These are phyloP conservation scores for Drosophila kurseongensis DNA, from an alignment of 1,140 invertebrate species.

Conservation along the genomic window DNA sequence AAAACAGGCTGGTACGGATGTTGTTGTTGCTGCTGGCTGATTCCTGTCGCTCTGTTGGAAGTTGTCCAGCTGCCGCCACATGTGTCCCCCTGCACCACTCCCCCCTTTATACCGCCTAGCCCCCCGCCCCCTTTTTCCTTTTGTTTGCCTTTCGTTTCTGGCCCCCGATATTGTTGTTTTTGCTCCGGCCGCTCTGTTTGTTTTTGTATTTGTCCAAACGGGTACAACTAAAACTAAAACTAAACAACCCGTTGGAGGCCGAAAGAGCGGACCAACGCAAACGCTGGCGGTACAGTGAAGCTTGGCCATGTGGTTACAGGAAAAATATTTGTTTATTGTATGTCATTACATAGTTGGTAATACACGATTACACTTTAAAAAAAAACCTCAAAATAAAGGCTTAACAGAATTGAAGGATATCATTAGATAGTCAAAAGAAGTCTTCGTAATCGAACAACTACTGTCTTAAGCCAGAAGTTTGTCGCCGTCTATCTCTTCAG, in stretches of 20 bases:
- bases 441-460: neutral
- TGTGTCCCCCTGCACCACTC: slow-evolving; percentile 21
- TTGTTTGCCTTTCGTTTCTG: slow-evolving; percentile 39
- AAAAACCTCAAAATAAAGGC: no score
- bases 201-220: slow-evolving; percentile 67
- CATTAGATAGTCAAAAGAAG: no score
- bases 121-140: slow-evolving; percentile 19
- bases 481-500: slow-evolving; percentile 23
- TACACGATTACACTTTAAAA: no score
- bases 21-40: slow-evolving; percentile 15
- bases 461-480: slow-evolving; percentile 27
- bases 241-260: slow-evolving; percentile 66
- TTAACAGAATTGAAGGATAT: no score
- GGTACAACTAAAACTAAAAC: slow-evolving; percentile 69
- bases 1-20: slow-evolving; percentile 40
- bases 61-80: slow-evolving; percentile 57
- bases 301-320: neutral
- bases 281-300: slow-evolving; percentile 35
- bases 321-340: no score
- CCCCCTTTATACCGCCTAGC: neutral
- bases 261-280: slow-evolving; percentile 45
- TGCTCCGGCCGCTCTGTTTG: slow-evolving; percentile 6
- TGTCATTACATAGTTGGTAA: no score
- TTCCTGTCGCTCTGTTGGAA: slow-evolving; percentile 42
- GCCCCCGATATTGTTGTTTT: slow-evolving; percentile 2